These are phyloP conservation scores for Maniola hyperantus DNA, from an alignment of 2,888 invertebrate genomes.

Conservation along the genomic window DNA sequence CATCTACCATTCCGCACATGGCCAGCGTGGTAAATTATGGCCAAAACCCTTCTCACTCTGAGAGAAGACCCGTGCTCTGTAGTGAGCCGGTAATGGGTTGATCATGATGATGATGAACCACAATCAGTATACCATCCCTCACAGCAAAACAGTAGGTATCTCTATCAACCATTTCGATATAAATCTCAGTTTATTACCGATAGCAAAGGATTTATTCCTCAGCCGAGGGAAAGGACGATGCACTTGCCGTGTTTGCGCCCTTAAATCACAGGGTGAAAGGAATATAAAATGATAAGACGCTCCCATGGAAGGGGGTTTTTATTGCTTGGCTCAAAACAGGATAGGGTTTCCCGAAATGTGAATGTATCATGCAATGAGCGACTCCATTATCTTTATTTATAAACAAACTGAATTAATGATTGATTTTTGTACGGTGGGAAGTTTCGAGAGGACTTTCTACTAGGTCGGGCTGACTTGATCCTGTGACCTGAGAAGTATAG, in stretches of 20 bases:
- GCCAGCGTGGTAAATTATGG: too few species aligned
- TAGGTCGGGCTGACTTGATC: too few species aligned
- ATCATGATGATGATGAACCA: too few species aligned
- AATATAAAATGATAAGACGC: conserved; percentile 75
- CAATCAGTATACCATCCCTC: conserved; percentile 8
- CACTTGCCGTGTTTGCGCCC: conserved; percentile 58
- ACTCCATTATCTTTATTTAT: not conserved
- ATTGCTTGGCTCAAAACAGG: conserved; percentile 43
- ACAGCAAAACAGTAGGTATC: not conserved
- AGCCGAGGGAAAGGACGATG: conserved; percentile 58
- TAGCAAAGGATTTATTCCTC: conserved; percentile 55
- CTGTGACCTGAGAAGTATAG: too few species aligned
- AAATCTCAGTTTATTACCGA: conserved; percentile 60
- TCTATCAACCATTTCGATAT: conserved; percentile 44
- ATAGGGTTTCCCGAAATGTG: conserved; percentile 35
- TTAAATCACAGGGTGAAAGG: conserved; percentile 57
- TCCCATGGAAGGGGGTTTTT: conserved; percentile 61
- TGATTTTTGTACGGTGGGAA: too few species aligned
- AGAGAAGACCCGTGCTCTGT: too few species aligned
- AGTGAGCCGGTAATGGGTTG: too few species aligned
- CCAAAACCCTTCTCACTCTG: too few species aligned
- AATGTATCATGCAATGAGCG: conserved; percentile 35
- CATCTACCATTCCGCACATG: too few species aligned
- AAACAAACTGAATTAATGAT: not conserved
- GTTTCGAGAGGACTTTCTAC: too few species aligned